Evolutionary conservation across 2,797 vertebrate genomes (phyloP).

Genomic region (Notoglanidium macrostoma): DNA sequence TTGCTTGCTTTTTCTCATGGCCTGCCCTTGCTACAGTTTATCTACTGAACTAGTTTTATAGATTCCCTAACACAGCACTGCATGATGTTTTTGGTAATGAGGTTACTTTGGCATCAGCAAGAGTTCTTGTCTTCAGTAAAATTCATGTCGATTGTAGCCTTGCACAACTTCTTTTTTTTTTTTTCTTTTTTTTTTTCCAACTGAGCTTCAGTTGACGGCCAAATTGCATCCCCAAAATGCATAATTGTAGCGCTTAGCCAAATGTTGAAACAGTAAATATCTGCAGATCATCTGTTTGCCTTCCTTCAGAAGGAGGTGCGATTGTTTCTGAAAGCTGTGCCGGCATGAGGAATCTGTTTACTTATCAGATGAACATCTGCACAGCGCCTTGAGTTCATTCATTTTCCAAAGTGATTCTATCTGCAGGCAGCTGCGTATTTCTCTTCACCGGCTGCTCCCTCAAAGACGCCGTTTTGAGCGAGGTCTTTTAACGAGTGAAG

Average conservation of each 20-base stretch:
- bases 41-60: neutral
- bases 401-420: conserved; percentile 43
- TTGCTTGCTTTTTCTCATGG: neutral
- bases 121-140: neutral
- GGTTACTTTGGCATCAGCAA: neutral
- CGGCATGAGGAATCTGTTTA: conserved; percentile 50
- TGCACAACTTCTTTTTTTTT: no score
- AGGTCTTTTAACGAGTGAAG: conserved; percentile 61
- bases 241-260: conserved; percentile 34
- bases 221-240: conserved; percentile 23
- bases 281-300: conserved; percentile 56
- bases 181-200: neutral
- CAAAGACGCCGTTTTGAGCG: conserved; percentile 52
- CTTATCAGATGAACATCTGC: conserved; percentile 67
- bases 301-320: conserved; percentile 53
- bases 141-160: neutral
- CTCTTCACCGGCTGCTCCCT: conserved; percentile 43
- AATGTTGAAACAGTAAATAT: conserved; percentile 58
- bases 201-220: conserved; percentile 1
- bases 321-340: conserved; percentile 51
- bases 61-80: neutral
- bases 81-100: no score
- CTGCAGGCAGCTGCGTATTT: conserved; percentile 62
- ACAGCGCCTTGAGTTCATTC: conserved; percentile 56
- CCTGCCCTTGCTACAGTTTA: neutral